Evolutionary conservation across 92 coral and sea anemone species (phyloP), one percentile per base, ranked within the genome.

Genomic region (Parazoanthus atlanticus): DNA sequence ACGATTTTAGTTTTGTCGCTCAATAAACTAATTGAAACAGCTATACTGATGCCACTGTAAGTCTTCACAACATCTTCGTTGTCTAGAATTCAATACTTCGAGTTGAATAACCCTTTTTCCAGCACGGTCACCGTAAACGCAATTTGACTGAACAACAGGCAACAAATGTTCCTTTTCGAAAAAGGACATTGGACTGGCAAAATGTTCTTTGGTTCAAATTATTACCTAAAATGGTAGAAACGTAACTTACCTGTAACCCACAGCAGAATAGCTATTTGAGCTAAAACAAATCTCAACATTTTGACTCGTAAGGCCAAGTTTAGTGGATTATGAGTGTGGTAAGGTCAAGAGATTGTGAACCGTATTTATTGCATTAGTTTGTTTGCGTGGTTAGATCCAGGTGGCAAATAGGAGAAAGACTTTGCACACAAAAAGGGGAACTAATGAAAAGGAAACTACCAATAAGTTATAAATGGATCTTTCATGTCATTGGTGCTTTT

Each of bases 381-480:
- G 56, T 82, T 82, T 82, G 86, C 86, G 86, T 82, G 86, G 86
- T 82, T 25, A 26, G 86, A 38, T 36, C 74, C 73, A 66, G 52
- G 54, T n/a, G 72, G 16, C 72, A 82, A 82, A 64, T 82, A 64
- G 25, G 56, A 66, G 46, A 34, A 41, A 65, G 76, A 43, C 10
- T 64, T 82, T 54, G 74, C 31, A 67, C 46, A 32, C 54, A 67
- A 66, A 25, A 38, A 66, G 52, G 58, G 49, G 52, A 21, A 70
- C n/a, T n/a, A 61, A 15, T 31, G 34, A 28, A 82, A 33, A 82
- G 86, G 86, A 82, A 82, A 34, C 86, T 64, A 25, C 61, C n/a
- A 61, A 82, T 82, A 40, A 82, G 34, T 69, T 46, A 23, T 64
- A 82, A 82, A 41, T 82, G 56, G 49, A 82, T n/a, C 52, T 23